Evolutionary conservation across 2,113 vertebrate genomes (phyloP), one percentile per base, ranked within the genome.

Genomic region (Poeciliopsis retropinna): DNA sequence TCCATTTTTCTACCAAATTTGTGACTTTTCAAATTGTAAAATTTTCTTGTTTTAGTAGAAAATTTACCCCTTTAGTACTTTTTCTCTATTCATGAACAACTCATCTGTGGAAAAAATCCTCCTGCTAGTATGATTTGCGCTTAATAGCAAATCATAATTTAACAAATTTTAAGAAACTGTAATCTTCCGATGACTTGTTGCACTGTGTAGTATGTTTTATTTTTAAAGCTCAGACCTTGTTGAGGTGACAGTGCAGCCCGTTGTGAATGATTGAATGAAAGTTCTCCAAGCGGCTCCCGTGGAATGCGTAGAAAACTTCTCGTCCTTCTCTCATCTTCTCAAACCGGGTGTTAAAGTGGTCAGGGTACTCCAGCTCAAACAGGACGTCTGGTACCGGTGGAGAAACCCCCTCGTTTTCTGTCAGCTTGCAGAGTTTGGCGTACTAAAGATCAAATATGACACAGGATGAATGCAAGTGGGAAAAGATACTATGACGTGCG

Each of bases 191-290:
- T 11, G 10, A 12, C 2, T 37, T 37, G 10, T 3, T 37, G 34
- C 34, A 37, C 12, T 11, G 34, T 37, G 34, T 4, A 15, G 62
- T 64, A 3, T 17, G 22, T 57, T n/a, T 28, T 65, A 37, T 27
- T 34, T 37, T 6, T 17, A 57, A n/a, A 27, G 3, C 60, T 81
- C 93, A 83, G 51, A 97, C 98, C 96, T 96, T 98, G 93, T 99
- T 99, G 63, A 99, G 93, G 70, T 99, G 98, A 91, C 98, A 98
- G 86, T 99, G 98, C 54, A 99, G 93, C 79, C 98, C 98, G 0
- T 97, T 97, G 92, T 99, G 97, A 84, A 98, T 91, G 74, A 99
- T 99, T 67, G 98, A 99, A 83, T 99, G 98, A 89, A 99, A 99
- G 92, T 99, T 99, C 88, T 99, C 98, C 3, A 99, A 93, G 60